Evolutionary conservation across 2,113 vertebrate genomes (phyloP), one percentile per base, ranked within the genome.

Genomic region (Melospiza georgiana): DNA sequence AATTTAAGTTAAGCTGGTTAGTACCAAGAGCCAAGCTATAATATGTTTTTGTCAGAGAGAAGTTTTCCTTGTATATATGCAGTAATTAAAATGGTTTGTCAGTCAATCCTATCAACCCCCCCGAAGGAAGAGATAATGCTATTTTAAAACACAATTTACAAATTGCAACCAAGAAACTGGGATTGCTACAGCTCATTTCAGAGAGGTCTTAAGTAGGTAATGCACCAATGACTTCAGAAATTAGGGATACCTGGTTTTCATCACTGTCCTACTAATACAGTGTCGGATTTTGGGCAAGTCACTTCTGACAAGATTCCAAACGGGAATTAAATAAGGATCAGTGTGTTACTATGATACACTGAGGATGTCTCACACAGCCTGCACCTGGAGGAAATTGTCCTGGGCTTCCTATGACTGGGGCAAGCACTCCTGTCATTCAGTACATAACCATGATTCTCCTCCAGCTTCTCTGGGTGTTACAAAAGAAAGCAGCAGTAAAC

Each of bases 1-100:
- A 97, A 97, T 97, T 97, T 48, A 97, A 98, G 93, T 89, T 94
- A 96, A 87, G 81, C 28, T 97, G 75, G 93, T 95, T 94, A 90
- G 86, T 74, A 94, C 55, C 71, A 67, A 21, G 85, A 94, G 94
- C 96, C 93, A 83, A 96, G 76, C 93, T 85, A 97, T 94, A 97
- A 96, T 94, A 94, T 43, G 30, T 88, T 97, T 96, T 97, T 96
- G 96, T 97, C 93, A 96, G 66, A 94, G n/a, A 76, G 71, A 69
- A 95, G 72, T 61, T 91, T 80, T 87, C 68, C 76, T 90, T 91
- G 57, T n/a, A 59, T 39, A 68, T 58, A 71, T 41, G 43, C 71
- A 94, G 48, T 85, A 94, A 95, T 95, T 96, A 94, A 84, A 95
- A 68, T 14, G 81, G 61, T 76, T 68, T 43, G 33, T 78, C 72